Percentiles rank a stretch among this genome's conserved stretches.
Conservation (phyloP, 2,888 invertebrate species). For the Dusona sp. region DNA sequence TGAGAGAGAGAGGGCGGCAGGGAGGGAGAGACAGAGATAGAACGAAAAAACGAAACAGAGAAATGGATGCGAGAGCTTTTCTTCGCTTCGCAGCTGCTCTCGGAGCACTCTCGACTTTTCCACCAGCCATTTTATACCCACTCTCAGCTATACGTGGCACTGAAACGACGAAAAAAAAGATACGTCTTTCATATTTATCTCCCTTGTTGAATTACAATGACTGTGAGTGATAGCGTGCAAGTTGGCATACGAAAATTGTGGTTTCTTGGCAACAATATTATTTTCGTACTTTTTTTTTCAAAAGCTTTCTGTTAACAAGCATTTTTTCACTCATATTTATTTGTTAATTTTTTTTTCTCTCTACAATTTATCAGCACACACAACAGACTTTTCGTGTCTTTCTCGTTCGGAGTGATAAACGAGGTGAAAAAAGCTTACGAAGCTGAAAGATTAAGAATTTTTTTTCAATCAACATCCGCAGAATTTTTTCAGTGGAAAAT, state of each 20-base stretch:
- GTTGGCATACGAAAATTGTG: slow-evolving; percentile 29
- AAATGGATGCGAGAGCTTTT: slow-evolving; percentile 67
- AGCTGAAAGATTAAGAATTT: slow-evolving; percentile 37
- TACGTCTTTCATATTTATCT: slow-evolving; percentile 51
- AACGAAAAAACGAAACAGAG: slow-evolving; percentile 18
- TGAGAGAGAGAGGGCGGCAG: neutral
- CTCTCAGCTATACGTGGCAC: slow-evolving; percentile 49
- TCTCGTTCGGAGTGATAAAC: slow-evolving; percentile 43
- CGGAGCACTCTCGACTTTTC: slow-evolving; percentile 64
- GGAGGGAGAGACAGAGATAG: slow-evolving; percentile 10
- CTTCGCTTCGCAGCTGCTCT: slow-evolving; percentile 58
- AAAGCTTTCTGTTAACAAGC: slow-evolving; percentile 26
- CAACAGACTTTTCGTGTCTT: slow-evolving; percentile 29
- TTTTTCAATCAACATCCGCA: neutral
- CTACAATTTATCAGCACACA: slow-evolving; percentile 47
- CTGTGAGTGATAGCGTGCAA: slow-evolving; percentile 24
- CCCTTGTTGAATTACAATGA: slow-evolving; percentile 56
- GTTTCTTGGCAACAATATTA: slow-evolving; percentile 30
- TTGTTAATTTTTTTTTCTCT: slow-evolving; percentile 4
- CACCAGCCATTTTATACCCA: slow-evolving; percentile 49
- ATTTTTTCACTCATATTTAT: slow-evolving; percentile 23
- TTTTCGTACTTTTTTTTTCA: slow-evolving; percentile 28
- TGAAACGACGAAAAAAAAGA: slow-evolving; percentile 45
- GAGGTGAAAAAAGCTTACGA: slow-evolving; percentile 9
- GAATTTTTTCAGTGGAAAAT: neutral